Base-by-base conservation (phyloP, 2,797 vertebrate genomes). In the Falco naumanni region DNA sequence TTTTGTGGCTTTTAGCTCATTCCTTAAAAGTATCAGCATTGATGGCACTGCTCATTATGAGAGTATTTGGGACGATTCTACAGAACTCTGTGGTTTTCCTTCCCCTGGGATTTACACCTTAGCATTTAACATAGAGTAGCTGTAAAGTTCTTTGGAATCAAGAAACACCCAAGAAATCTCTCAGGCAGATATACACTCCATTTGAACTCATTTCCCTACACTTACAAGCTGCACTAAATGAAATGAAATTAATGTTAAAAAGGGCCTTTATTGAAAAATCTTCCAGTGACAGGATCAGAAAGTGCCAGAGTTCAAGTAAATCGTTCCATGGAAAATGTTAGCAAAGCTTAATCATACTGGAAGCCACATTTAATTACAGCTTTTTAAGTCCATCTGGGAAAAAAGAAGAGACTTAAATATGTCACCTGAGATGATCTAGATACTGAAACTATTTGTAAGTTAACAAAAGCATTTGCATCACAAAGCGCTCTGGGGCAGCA, bases 331-430 rank as follows among this genome's bases (percentile, higher is more conserved):
- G 89, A 96, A 96, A 89, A 85, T 96, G 96, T 97, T 97, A 97
- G 97, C 96, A 97, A 94, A 95, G 96, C 83, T 83, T 97, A 97
- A 98, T 97, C 97, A 93, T 94, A 86, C 93, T 96, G 92, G 94
- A 97, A 95, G 95, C 97, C 96, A 94, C 96, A 96, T 97, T 97
- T 98, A 98, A 98, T 98, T 98, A 97, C 95, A 97, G 97, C 96
- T 97, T 97, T 97, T 95, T 90, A 93, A 95, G 95, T 97, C 83
- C 93, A 97, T 96, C 97, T 97, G 97, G 95, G 95, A 96, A 96
- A 95, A 96, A 98, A 96, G 90, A 96, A 97, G 94, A 86, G 90
- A 94, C 97, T 98, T 97, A 97, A 96, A 96, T 91, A 87, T 95
- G 96, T 97, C 97, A 97, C 97, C 97, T 86, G 95, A 97, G 94